Percentiles rank a stretch among this genome's conserved stretches.
Evolutionary conservation across 2,113 vertebrate species (phyloP).

Genomic region (Apistogramma diplotaenia): DNA sequence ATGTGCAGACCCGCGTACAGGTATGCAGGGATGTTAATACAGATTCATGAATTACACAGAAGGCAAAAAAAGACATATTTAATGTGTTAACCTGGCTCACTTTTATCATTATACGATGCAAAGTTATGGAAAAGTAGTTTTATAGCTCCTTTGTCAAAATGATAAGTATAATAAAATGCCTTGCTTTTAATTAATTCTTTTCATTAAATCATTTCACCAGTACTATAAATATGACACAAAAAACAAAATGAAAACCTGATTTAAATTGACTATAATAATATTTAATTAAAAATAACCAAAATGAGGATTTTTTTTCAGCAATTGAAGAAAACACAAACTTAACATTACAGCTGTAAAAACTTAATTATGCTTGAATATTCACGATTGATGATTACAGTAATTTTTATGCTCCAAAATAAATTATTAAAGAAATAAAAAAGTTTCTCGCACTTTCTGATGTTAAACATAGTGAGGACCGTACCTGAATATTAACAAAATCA

Average conservation of each 20-base stretch:
- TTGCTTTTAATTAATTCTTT: background rate
- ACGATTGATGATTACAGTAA: background rate
- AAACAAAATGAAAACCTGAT: background rate
- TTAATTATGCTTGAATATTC: background rate
- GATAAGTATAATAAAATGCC: background rate
- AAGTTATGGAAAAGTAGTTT: background rate
- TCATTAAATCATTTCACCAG: background rate
- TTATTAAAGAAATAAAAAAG: background rate
- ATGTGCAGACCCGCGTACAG: conserved; percentile 95
- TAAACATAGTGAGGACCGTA: background rate
- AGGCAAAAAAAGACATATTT: background rate
- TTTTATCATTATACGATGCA: background rate
- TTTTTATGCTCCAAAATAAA: background rate
- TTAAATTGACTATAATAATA: background rate
- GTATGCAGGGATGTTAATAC: conserved; percentile 65
- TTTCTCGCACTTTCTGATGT: background rate
- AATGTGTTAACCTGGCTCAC: background rate
- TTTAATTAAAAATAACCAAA: background rate
- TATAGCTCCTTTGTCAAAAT: background rate
- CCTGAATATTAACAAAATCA: background rate
- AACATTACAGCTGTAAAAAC: background rate
- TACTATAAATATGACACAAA: background rate
- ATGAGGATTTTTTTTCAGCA: background rate
- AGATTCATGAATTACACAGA: background rate
- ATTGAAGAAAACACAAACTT: background rate